Evolutionary conservation across 2,113 vertebrate species (phyloP).

Genomic region (Crotalus tigris): DNA sequence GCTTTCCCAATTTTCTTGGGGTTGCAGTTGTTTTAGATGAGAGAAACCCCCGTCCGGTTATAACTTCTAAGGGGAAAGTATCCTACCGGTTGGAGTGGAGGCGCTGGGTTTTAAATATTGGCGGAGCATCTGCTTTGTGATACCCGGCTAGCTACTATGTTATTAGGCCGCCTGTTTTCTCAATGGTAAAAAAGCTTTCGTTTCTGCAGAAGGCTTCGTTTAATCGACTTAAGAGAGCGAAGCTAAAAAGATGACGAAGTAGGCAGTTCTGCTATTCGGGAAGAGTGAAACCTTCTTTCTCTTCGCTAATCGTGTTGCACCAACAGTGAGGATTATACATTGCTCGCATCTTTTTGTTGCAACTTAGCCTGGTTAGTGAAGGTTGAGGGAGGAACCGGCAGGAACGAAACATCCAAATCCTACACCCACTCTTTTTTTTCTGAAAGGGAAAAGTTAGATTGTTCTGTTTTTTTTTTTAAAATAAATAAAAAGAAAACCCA

Average conservation of each 20-base stretch:
- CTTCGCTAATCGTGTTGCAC: neutral
- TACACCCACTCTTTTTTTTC: neutral
- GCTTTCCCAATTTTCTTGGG: neutral
- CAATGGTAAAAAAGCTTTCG: neutral
- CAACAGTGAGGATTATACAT: neutral
- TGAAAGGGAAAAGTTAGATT: neutral
- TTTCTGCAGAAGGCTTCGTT: neutral
- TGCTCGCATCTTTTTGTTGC: neutral
- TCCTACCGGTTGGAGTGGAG: neutral
- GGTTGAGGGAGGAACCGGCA: neutral
- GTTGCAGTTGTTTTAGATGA: neutral
- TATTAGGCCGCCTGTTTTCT: neutral
- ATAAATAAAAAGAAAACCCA: neutral
- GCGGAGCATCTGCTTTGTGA: neutral
- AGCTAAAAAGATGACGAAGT: neutral
- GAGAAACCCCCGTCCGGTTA: too few species aligned
- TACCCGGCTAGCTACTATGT: neutral
- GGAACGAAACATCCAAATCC: neutral
- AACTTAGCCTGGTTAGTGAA: neutral
- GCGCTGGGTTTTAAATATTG: neutral
- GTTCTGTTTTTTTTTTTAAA: too few species aligned
- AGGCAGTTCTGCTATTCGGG: too few species aligned
- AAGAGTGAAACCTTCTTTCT: too few species aligned
- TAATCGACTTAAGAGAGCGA: neutral
- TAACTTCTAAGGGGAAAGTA: neutral